Percentiles rank a stretch among this genome's conserved stretches.
These are phyloP conservation scores for Ectropis crepuscularia DNA, from an alignment of 2,888 invertebrate genomes.

Conservation along the genomic window DNA sequence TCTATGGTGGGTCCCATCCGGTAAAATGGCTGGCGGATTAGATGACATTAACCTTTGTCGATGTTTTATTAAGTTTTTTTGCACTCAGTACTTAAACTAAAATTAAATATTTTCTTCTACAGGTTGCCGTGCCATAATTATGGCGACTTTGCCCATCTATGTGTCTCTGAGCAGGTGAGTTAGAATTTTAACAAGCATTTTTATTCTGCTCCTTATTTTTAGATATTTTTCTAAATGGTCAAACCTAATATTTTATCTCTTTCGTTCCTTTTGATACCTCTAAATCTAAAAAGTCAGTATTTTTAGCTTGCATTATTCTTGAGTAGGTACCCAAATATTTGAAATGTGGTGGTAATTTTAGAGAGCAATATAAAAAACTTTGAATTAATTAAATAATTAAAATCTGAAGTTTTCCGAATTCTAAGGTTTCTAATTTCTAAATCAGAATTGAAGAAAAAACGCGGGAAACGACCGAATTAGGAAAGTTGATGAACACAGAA, in stretches of 20 bases:
- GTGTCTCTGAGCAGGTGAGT: conserved; percentile 74
- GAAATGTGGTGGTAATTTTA: no score
- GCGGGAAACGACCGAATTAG: no score
- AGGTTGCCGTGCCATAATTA: conserved; percentile 39
- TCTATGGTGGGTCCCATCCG: conserved; percentile 66
- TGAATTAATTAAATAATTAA: no score
- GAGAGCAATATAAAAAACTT: no score
- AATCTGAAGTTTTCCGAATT: no score
- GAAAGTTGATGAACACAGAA: no score
- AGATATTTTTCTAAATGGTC: neutral
- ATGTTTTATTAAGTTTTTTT: conserved; percentile 7
- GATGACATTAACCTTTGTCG: conserved; percentile 12
- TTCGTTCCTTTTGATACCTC: neutral
- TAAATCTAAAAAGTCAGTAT: no score
- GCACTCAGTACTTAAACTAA: conserved; percentile 2
- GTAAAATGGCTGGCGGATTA: conserved; percentile 35
- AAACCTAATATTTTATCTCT: neutral
- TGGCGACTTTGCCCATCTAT: conserved; percentile 76
- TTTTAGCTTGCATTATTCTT: no score
- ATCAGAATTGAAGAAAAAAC: no score
- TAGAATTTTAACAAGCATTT: neutral
- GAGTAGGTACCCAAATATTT: no score
- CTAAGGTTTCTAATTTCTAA: no score
- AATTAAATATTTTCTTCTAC: conserved; percentile 41
- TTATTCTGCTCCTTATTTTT: no score